These are phyloP conservation scores for Zaprionus davidi DNA, from an alignment of 1,140 invertebrate genomes.

Conservation along the genomic window DNA sequence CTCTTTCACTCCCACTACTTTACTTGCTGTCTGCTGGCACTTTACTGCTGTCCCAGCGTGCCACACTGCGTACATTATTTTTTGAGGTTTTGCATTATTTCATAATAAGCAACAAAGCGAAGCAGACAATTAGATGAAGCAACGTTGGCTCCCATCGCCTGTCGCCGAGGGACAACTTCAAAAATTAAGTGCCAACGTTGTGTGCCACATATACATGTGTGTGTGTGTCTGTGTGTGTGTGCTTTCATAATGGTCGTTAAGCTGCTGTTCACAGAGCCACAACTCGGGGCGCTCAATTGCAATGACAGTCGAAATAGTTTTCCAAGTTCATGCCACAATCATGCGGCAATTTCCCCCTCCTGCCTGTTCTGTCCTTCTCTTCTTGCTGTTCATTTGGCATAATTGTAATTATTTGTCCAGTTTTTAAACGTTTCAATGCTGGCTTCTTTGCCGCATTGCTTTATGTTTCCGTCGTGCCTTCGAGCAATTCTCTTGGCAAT, in stretches of 20 bases:
- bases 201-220: not conserved
- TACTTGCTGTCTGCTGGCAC: not conserved
- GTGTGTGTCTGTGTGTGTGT: conserved; percentile 21
- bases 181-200: conserved; percentile 67
- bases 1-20: not conserved
- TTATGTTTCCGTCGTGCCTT: conserved; percentile 25
- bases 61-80: conserved; percentile 64
- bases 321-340: conserved; percentile 44
- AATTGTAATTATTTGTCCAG: conserved; percentile 61
- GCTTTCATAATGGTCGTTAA: conserved; percentile 71
- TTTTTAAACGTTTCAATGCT: conserved; percentile 65
- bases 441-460: conserved; percentile 41
- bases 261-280: conserved; percentile 34
- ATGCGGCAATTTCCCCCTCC: conserved; percentile 18
- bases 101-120: conserved; percentile 63
- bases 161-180: conserved; percentile 63
- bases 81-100: conserved; percentile 74
- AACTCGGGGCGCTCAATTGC: conserved; percentile 34
- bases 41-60: conserved; percentile 7
- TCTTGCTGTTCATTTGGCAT: conserved; percentile 3
- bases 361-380: not conserved
- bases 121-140: conserved; percentile 65
- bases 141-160: conserved; percentile 7
- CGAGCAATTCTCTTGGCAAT: conserved; percentile 32
- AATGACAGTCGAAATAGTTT: conserved; percentile 65